Base-by-base conservation (phyloP, 2,113 vertebrate genomes). In the Syngnathus typhle region DNA sequence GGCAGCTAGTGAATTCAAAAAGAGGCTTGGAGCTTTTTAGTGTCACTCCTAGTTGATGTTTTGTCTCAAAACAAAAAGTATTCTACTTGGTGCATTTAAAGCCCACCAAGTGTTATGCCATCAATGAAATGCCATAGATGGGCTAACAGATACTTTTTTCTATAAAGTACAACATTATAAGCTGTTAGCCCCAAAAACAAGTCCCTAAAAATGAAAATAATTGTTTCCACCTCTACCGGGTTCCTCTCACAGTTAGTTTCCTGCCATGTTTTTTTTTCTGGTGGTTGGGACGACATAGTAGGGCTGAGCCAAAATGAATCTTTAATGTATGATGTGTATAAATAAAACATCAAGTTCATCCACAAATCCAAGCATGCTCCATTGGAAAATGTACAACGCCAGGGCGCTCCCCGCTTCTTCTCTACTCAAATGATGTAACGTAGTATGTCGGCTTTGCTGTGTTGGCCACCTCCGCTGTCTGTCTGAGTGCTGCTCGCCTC, bases 201-300 rank as follows among this genome's bases (percentile, higher is more conserved):
- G 2, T 27, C 27, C 27, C 27, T 32, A 32, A 32, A 32, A 32
- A 32, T 32, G 27, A 32, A 32, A 32, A 32, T 32, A 32, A 32
- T 32, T 32, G 27, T 32, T 32, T 32, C 27, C 27, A 3, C 27
- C 27, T 32, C 27, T 32, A 32, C 19, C 68, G 27, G 64, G 11
- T 65, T 78, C 38, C 67, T 69, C 71, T 69, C 63, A 70, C 75
- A 68, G 77, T 67, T 70, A 68, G 77, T 67, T 70, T 81, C 58
- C 75, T 76, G 67, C 65, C 63, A 60, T 70, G 74, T 21, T 52
- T 66, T 81, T 76, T 70, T 6, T 69, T 66, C 49, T 70, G 44
- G 38, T 61, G 41, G 65, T 61, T 70, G 77, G 67, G 16, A 70
- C 69, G 59, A 51, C 69, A 74, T 13, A 73, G 64, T 39, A 6